A percentile compares a stretch with the other conserved stretches of the same genome.
Conservation (phyloP, 2,797 vertebrate species). For the Morus bassanus region DNA sequence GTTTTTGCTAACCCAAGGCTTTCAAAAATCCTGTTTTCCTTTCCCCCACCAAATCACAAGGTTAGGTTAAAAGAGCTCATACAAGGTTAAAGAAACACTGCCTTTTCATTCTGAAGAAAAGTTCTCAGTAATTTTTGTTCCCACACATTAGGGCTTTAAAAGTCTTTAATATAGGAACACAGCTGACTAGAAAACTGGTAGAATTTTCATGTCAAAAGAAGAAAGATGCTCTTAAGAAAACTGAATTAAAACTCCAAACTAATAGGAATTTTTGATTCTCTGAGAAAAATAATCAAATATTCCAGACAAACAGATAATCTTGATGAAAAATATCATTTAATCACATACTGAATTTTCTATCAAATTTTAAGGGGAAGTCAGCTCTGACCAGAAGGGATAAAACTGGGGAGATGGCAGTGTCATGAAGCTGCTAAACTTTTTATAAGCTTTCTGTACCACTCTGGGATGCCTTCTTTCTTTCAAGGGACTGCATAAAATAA, state of each 20-base stretch:
- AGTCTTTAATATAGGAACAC: background rate
- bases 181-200: background rate
- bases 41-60: background rate
- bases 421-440: background rate
- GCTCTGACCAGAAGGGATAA: background rate
- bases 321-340: background rate
- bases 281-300: background rate
- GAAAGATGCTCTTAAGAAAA: background rate
- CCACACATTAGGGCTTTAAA: background rate
- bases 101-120: background rate
- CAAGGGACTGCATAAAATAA: background rate
- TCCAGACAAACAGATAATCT: background rate
- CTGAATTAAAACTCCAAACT: background rate
- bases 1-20: background rate
- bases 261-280: background rate
- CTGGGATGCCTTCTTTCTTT: background rate
- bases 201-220: background rate
- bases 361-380: background rate
- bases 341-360: background rate
- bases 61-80: background rate
- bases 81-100: background rate
- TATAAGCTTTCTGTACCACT: background rate
- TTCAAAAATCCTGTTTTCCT: background rate
- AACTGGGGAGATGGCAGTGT: background rate
- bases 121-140: background rate